Evolutionary conservation across 2,888 invertebrate species (phyloP).

Genomic region (Marronus borbonicus): DNA sequence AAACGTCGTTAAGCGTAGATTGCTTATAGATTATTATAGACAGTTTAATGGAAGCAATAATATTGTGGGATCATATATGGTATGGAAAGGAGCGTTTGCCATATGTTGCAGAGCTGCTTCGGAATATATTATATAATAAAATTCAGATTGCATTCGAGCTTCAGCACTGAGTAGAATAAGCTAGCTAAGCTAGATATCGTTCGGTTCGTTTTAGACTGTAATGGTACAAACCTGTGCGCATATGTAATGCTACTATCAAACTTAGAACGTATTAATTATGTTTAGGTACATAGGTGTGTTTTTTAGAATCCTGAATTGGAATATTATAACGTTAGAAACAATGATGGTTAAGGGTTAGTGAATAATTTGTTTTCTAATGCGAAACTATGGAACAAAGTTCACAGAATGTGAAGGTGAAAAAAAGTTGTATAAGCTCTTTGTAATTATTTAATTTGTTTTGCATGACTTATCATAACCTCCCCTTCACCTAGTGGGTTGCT

Average conservation of each 20-base stretch:
- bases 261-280: too few species aligned
- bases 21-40: constrained; percentile 1
- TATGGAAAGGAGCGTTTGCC: neutral
- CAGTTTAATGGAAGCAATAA: constrained; percentile 1
- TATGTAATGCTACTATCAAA: too few species aligned
- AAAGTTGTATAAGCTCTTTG: too few species aligned
- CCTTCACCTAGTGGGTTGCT: too few species aligned
- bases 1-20: neutral
- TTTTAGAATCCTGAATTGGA: neutral
- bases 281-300: neutral
- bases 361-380: neutral
- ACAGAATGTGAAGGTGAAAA: too few species aligned
- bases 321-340: neutral
- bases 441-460: too few species aligned
- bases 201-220: neutral
- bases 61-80: neutral
- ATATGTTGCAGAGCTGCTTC: neutral
- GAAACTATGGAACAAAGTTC: too few species aligned
- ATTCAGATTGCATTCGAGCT: constrained; percentile 1
- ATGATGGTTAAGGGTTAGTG: neutral
- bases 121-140: constrained; percentile 12
- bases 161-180: neutral
- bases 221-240: too few species aligned
- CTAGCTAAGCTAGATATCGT: neutral
- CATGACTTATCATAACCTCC: too few species aligned